Conservation (phyloP, 2,113 vertebrate genomes). For the Phoxinus phoxinus region DNA sequence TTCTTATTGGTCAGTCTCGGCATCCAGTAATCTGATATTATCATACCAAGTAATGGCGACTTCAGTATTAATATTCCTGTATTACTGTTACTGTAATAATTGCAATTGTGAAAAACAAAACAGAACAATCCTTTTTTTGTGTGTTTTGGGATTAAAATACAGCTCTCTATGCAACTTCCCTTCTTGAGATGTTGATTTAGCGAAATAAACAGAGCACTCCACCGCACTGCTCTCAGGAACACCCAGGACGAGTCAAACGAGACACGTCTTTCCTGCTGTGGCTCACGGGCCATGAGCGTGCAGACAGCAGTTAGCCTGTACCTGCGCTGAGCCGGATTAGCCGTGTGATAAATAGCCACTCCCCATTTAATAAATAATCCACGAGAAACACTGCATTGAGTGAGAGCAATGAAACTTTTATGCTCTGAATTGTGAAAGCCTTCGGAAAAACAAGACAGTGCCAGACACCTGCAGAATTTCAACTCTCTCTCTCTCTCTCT, state of each 20-base stretch:
- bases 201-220: conserved; percentile 31
- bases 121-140: not conserved
- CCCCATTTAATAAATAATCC: conserved; percentile 77
- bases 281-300: conserved; percentile 22
- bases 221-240: conserved; percentile 20
- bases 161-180: not conserved
- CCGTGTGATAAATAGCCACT: conserved; percentile 73
- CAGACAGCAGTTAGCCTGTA: conserved; percentile 51
- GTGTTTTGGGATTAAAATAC: not conserved
- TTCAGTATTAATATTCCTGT: not conserved
- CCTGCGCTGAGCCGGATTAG: conserved; percentile 66
- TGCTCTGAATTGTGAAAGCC: conserved; percentile 50
- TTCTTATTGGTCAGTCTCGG: no score
- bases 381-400: conserved; percentile 71
- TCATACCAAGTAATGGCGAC: no score
- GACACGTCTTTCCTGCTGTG: conserved; percentile 54
- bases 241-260: conserved; percentile 55
- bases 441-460: conserved; percentile 16
- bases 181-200: not conserved
- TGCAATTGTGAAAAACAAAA: not conserved
- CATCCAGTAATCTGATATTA: no score
- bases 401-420: conserved; percentile 76
- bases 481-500: conserved; percentile 33
- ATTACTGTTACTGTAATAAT: not conserved
- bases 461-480: conserved; percentile 42